Evolutionary conservation across 2,797 vertebrate species (phyloP).

Genomic region (Malacoraja senta): DNA sequence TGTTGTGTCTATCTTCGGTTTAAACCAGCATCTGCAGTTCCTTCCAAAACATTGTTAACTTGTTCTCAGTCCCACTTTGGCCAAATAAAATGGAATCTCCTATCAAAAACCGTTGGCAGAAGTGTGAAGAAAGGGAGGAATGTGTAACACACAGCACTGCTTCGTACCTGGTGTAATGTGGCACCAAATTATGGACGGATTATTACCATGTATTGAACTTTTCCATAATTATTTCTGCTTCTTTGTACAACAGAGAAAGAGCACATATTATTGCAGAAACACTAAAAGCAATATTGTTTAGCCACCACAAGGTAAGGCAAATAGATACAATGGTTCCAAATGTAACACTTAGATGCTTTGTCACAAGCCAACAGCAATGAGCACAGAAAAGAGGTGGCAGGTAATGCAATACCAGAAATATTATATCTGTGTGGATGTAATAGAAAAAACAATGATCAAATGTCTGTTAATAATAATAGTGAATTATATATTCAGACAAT

Average conservation of each 20-base stretch:
- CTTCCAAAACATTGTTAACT: too few relatives aligned
- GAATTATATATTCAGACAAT: slow-evolving; percentile 8
- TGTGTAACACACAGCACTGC: neutral
- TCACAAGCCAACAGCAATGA: neutral
- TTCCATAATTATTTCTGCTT: neutral
- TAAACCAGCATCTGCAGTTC: too few relatives aligned
- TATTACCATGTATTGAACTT: neutral
- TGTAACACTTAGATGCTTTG: slow-evolving; percentile 11
- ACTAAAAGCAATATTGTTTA: neutral
- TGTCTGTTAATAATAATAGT: neutral
- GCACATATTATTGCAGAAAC: neutral
- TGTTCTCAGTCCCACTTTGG: neutral
- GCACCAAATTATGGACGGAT: neutral
- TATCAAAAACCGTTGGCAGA: neutral
- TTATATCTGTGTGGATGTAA: slow-evolving; percentile 14
- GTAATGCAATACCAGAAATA: slow-evolving; percentile 12
- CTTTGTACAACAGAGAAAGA: slow-evolving; percentile 6
- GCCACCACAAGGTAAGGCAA: neutral
- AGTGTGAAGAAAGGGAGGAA: neutral
- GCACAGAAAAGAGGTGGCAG: neutral
- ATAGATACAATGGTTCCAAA: neutral
- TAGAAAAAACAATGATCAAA: neutral
- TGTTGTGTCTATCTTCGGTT: too few relatives aligned
- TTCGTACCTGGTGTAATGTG: neutral
- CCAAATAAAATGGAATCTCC: neutral